Percentiles rank a stretch among this genome's conserved stretches.
These are phyloP conservation scores for Zoanthus gigantus DNA, from an alignment of 92 coral and sea anemone species.

Conservation along the genomic window DNA sequence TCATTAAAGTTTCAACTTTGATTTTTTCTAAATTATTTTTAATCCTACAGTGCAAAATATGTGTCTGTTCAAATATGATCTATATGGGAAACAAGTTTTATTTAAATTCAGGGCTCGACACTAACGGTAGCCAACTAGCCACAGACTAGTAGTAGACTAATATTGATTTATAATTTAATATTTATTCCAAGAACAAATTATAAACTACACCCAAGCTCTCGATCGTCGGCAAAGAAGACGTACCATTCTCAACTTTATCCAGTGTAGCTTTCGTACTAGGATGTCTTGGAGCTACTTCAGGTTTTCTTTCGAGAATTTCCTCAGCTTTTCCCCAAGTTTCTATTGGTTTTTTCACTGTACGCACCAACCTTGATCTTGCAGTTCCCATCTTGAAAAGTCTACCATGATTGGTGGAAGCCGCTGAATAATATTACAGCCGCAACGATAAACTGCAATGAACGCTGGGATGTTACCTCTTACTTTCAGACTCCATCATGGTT, in stretches of 20 bases:
- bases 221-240: background rate
- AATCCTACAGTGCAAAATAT: no score
- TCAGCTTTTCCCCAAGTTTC: constrained; percentile 80
- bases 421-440: constrained; percentile 36
- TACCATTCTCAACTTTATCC: constrained; percentile 64
- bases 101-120: no score
- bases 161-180: no score
- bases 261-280: constrained; percentile 76
- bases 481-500: constrained; percentile 94
- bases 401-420: constrained; percentile 34
- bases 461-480: constrained; percentile 82
- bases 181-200: no score
- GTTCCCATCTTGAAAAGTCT: constrained; percentile 85
- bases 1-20: no score
- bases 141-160: no score
- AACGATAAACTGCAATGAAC: constrained; percentile 54
- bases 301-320: constrained; percentile 83
- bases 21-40: no score
- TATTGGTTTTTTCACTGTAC: constrained; percentile 75
- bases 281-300: constrained; percentile 86
- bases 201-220: no score
- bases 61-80: no score
- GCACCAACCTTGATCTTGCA: constrained; percentile 71
- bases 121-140: no score
- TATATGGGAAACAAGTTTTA: no score